Evolutionary conservation across 2,797 vertebrate species (phyloP).

Genomic region (Parauchenoglanis ngamensis): DNA sequence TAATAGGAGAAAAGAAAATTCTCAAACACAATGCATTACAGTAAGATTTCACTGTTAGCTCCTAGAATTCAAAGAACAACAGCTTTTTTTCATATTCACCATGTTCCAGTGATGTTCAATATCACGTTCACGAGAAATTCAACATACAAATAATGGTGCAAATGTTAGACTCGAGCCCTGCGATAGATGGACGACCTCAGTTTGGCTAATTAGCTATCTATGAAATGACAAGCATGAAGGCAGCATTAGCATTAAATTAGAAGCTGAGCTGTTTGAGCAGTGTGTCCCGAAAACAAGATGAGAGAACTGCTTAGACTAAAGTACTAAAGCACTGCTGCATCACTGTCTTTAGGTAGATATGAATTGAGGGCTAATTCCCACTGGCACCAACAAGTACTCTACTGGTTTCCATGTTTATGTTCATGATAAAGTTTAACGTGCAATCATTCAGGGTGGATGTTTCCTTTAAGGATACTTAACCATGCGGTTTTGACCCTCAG

Average conservation of each 20-base stretch:
- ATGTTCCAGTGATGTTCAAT: neutral
- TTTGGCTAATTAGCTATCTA: neutral
- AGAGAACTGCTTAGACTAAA: neutral
- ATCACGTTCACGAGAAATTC: neutral
- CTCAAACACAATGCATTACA: neutral
- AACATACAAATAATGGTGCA: neutral
- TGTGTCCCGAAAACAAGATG: neutral
- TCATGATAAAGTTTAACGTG: neutral
- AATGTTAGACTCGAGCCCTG: neutral
- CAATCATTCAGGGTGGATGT: neutral
- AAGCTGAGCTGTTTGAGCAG: neutral
- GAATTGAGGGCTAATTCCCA: neutral
- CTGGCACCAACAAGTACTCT: neutral
- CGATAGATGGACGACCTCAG: too few species aligned
- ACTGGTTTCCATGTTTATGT: neutral
- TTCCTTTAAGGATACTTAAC: neutral
- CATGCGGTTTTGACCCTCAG: neutral
- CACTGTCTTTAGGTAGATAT: neutral
- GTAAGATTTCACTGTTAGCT: neutral
- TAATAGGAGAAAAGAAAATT: neutral
- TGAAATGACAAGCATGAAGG: neutral
- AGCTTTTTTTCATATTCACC: neutral
- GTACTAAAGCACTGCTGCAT: constrained; percentile 1
- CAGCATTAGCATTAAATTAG: neutral
- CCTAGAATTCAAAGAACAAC: neutral